phyloP scores from a whole-genome alignment of 2,888 invertebrate genomes.

The Seira musarum region DNA sequence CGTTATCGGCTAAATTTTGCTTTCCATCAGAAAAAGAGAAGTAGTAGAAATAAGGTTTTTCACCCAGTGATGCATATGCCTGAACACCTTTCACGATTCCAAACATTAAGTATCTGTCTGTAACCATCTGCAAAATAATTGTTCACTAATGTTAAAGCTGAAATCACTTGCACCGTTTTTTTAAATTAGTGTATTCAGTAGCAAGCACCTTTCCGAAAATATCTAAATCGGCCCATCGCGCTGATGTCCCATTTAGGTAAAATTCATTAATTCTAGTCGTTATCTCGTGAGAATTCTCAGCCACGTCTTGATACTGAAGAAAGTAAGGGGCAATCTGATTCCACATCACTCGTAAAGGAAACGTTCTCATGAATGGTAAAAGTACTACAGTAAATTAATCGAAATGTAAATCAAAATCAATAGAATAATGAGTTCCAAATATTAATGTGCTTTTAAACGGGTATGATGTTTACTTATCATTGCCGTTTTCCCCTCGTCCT shows the following conservation, averaged over 20 bases:
- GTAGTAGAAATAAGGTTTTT: constrained; percentile 55
- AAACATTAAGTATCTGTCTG: constrained; percentile 63
- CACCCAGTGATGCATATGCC: constrained; percentile 64
- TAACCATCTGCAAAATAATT: constrained; percentile 53
- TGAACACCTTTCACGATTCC: constrained; percentile 57
- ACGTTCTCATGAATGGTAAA: constrained; percentile 27
- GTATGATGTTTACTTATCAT: constrained; percentile 21
- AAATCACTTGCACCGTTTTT: constrained; percentile 31
- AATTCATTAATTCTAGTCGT: constrained; percentile 35
- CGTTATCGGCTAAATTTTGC: constrained; percentile 57
- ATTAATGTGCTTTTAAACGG: neutral
- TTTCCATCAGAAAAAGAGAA: constrained; percentile 41
- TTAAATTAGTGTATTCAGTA: constrained; percentile 15
- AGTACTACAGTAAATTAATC: neutral
- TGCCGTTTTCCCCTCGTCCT: constrained; percentile 53
- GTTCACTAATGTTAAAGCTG: neutral
- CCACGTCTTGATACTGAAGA: constrained; percentile 12
- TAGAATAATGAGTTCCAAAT: neutral
- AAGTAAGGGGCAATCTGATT: constrained; percentile 20
- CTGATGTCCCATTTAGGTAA: constrained; percentile 42
- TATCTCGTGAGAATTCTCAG: neutral
- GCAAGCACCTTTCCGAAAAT: constrained; percentile 24
- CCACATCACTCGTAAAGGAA: constrained; percentile 26
- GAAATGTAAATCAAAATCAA: neutral
- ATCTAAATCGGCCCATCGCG: constrained; percentile 34